Conservation (phyloP, 2,888 invertebrate species). For the Papilio demoleus region DNA sequence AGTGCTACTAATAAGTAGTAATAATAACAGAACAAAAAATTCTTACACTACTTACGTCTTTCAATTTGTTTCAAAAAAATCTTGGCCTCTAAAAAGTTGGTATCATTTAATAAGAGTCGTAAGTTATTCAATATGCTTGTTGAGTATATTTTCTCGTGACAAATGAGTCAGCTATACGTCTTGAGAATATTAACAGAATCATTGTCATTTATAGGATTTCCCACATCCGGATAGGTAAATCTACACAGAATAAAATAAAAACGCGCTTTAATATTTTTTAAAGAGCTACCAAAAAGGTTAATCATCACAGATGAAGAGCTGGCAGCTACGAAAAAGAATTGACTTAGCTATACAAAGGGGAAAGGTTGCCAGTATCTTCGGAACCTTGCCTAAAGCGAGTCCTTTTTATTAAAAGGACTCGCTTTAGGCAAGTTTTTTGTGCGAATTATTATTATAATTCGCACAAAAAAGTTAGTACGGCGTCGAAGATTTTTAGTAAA, state of each 20-base stretch:
- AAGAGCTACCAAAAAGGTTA: too few relatives aligned
- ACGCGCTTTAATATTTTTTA: too few relatives aligned
- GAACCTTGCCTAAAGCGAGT: too few relatives aligned
- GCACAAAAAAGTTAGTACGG: too few relatives aligned
- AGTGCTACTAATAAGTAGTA: neutral
- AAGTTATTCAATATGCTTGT: neutral
- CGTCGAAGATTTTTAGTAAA: too few relatives aligned
- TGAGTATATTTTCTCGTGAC: neutral
- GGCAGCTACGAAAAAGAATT: too few relatives aligned
- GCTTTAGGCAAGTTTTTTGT: too few relatives aligned
- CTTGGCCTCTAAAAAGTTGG: neutral
- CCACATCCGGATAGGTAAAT: neutral
- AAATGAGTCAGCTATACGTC: neutral
- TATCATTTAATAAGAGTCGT: neutral
- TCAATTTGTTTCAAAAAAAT: neutral
- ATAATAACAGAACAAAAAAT: neutral
- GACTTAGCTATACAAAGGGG: too few relatives aligned
- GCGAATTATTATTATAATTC: too few relatives aligned
- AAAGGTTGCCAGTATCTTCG: too few relatives aligned
- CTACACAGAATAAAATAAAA: neutral
- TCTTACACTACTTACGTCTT: neutral
- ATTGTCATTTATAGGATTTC: neutral
- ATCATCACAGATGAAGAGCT: too few relatives aligned
- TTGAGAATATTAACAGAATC: neutral
- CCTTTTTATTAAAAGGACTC: too few relatives aligned